A percentile compares a stretch with the other conserved stretches of the same genome.
These are phyloP conservation scores for Blastobasis lacticolella DNA, from an alignment of 2,888 invertebrate species.

Conservation along the genomic window DNA sequence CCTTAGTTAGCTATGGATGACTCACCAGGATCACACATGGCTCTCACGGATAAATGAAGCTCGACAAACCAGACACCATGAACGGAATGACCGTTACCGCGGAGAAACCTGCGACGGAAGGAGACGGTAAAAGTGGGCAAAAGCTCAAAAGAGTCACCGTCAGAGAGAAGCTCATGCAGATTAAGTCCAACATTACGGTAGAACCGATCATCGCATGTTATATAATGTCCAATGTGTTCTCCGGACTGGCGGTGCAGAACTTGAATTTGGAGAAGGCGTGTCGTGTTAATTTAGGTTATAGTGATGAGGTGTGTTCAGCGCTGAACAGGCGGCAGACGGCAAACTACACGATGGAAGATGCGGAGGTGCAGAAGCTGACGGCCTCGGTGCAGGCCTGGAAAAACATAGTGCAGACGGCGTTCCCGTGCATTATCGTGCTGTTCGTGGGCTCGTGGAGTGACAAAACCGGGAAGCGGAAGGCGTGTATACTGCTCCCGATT, in stretches of 20 bases:
- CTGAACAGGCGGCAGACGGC: constrained; percentile 81
- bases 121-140: constrained; percentile 38
- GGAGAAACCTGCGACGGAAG: constrained; percentile 45
- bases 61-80: constrained; percentile 40
- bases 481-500: constrained; percentile 87
- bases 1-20: constrained; percentile 19
- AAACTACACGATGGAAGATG: constrained; percentile 70
- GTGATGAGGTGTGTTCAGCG: constrained; percentile 82
- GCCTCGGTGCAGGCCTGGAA: constrained; percentile 89
- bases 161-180: constrained; percentile 59
- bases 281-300: constrained; percentile 83
- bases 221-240: constrained; percentile 79
- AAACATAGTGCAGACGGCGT: constrained; percentile 84
- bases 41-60: constrained; percentile 6
- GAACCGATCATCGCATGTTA: constrained; percentile 81
- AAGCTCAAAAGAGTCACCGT: constrained; percentile 41
- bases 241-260: constrained; percentile 87
- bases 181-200: constrained; percentile 77
- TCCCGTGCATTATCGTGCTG: constrained; percentile 86
- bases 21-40: constrained; percentile 27
- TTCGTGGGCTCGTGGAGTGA: constrained; percentile 89
- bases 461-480: constrained; percentile 79
- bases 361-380: constrained; percentile 79
- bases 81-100: constrained; percentile 52
- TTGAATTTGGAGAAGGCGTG: constrained; percentile 83